Percentiles rank a stretch among this genome's conserved stretches.
phyloP scores from a whole-genome alignment of 2,797 vertebrate species.

The Pangasius macronema region DNA sequence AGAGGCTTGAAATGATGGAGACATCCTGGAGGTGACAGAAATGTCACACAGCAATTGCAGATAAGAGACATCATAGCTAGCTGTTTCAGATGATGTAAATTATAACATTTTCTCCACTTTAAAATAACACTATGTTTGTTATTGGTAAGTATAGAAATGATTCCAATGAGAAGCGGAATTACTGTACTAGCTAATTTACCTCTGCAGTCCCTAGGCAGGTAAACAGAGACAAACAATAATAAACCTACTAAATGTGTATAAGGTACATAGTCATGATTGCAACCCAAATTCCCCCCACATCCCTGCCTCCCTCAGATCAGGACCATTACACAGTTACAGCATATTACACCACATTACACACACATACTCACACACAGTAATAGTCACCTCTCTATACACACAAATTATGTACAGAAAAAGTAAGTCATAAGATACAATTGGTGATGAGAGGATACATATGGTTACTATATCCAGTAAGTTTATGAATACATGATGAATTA shows the following conservation, averaged over 20 bases:
- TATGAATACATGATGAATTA: background rate
- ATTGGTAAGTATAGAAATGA: too few relatives aligned
- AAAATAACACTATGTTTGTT: background rate
- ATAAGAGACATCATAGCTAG: conserved; percentile 28
- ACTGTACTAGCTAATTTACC: background rate
- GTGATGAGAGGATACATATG: background rate
- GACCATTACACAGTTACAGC: background rate
- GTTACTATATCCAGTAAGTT: background rate
- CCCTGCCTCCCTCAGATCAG: background rate
- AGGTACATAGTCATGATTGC: background rate
- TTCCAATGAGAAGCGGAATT: background rate
- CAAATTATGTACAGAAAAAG: background rate
- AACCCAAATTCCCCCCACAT: background rate
- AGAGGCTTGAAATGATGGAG: conserved; percentile 30
- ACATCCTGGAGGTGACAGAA: conserved; percentile 11
- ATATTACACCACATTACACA: too few relatives aligned
- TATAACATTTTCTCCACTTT: background rate
- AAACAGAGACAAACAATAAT: background rate
- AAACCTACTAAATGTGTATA: background rate
- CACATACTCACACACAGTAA: background rate
- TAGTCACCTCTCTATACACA: background rate
- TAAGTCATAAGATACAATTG: background rate
- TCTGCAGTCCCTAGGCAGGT: background rate
- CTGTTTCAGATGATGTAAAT: background rate
- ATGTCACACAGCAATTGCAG: conserved; percentile 34